Percentiles rank a stretch among this genome's conserved stretches.
phyloP scores from a whole-genome alignment of 2,888 invertebrate species.

The Glyphotaelius pellucidus region DNA sequence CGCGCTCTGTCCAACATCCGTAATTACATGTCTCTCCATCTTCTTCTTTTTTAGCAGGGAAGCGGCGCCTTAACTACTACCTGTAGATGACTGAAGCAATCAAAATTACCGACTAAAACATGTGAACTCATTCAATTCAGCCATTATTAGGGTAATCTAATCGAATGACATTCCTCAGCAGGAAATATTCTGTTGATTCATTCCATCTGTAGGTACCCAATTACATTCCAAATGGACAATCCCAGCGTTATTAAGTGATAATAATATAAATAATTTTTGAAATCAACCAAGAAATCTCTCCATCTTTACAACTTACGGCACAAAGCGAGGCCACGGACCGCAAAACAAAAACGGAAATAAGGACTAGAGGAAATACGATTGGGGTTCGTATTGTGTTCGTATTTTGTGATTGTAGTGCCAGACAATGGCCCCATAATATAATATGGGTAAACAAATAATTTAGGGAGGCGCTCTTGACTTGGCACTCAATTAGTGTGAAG shows the following conservation, averaged over 20 bases:
- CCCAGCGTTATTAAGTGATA: neutral
- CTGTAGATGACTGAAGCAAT: too few relatives aligned
- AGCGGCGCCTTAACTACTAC: too few relatives aligned
- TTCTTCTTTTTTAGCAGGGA: too few relatives aligned
- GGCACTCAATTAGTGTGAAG: conserved; percentile 66
- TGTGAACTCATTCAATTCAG: neutral
- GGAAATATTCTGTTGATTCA: neutral
- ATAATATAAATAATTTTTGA: conserved; percentile 4
- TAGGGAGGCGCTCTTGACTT: conserved; percentile 63
- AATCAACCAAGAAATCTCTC: conserved; percentile 22
- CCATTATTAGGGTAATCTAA: neutral
- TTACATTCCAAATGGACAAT: neutral
- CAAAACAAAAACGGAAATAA: conserved; percentile 47
- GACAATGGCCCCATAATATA: conserved; percentile 62
- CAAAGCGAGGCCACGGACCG: neutral
- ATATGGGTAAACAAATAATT: conserved; percentile 65
- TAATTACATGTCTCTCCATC: too few relatives aligned
- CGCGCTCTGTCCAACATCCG: too few relatives aligned
- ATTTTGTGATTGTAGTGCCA: conserved; percentile 46
- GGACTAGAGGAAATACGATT: conserved; percentile 44
- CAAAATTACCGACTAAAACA: neutral
- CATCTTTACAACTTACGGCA: conserved; percentile 26
- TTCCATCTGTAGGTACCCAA: neutral
- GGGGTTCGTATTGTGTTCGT: conserved; percentile 42
- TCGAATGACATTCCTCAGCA: neutral